Evolutionary conservation across 1,140 invertebrate species (phyloP).

Genomic region (Drosophila leontia): DNA sequence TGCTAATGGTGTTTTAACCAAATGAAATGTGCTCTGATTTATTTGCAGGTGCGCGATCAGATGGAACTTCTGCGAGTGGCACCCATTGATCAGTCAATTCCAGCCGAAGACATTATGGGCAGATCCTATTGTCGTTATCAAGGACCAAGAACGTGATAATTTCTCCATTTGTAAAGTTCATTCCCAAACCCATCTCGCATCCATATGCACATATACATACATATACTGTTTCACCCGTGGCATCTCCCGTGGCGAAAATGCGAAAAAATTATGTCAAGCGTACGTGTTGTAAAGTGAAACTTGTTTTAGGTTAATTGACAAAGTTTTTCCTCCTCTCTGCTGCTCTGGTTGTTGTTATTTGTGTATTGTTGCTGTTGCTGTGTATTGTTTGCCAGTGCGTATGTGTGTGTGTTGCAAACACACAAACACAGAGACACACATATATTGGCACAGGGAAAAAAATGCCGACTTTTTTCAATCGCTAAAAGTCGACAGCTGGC

Average conservation of each 20-base stretch:
- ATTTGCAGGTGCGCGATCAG: conserved; percentile 81
- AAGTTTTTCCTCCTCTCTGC: conserved; percentile 64
- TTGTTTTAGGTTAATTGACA: conserved; percentile 83
- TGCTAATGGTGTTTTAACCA: conserved; percentile 34
- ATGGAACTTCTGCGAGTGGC: conserved; percentile 79
- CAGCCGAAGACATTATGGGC: conserved; percentile 85
- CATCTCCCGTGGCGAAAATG: conserved; percentile 17
- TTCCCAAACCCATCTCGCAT: conserved; percentile 8
- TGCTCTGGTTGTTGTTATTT: conserved; percentile 56
- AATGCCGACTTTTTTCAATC: conserved; percentile 58
- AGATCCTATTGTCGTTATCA: conserved; percentile 85
- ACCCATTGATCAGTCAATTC: conserved; percentile 84
- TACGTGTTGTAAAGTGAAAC: conserved; percentile 78
- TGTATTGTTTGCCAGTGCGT: conserved; percentile 27
- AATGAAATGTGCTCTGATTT: conserved; percentile 8
- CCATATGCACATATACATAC: conserved; percentile 13
- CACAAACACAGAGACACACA: conserved; percentile 12
- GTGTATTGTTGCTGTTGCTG: conserved; percentile 16
- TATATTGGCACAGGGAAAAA: conserved; percentile 18
- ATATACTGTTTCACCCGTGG: conserved; percentile 14
- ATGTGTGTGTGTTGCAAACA: conserved; percentile 31
- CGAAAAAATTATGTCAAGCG: conserved; percentile 72
- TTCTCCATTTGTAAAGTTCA: conserved; percentile 70
- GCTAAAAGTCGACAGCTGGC: conserved; percentile 65
- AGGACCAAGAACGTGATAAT: conserved; percentile 85